Percentiles rank a stretch among this genome's conserved stretches.
These are phyloP conservation scores for Caenorhabditis macrosperma DNA, from an alignment of 2,888 invertebrate genomes.

Conservation along the genomic window DNA sequence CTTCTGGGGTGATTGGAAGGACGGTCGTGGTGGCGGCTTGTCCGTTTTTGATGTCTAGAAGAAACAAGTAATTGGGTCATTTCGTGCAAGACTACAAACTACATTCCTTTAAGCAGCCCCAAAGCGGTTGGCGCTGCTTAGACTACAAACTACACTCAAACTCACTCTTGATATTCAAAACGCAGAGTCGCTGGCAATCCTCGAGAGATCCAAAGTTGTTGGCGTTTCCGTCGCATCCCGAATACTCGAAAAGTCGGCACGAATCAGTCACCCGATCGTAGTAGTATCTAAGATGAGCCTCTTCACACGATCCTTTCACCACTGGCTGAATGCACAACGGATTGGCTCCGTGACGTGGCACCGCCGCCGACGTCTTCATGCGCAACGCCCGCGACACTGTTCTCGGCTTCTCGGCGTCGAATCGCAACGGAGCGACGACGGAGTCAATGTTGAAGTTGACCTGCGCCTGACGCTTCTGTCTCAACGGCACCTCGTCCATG, in stretches of 20 bases:
- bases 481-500: constrained; percentile 65
- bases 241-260: constrained; percentile 79
- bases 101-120: too few species aligned
- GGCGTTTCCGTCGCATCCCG: constrained; percentile 78
- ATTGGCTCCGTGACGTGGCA: constrained; percentile 64
- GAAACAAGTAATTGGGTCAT: too few species aligned
- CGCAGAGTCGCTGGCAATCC: constrained; percentile 76
- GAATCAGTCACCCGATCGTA: constrained; percentile 76
- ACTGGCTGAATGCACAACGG: constrained; percentile 72
- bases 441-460: constrained; percentile 73
- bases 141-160: too few species aligned
- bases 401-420: constrained; percentile 72
- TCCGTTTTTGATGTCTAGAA: constrained; percentile 52
- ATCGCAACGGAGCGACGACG: constrained; percentile 74
- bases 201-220: constrained; percentile 78
- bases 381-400: constrained; percentile 60
- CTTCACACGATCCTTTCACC: constrained; percentile 73
- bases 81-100: too few species aligned
- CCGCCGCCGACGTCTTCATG: constrained; percentile 59
- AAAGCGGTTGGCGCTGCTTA: too few species aligned
- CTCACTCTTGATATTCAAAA: constrained; percentile 58
- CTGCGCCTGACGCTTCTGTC: constrained; percentile 57
- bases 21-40: constrained; percentile 55
- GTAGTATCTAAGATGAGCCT: constrained; percentile 76
- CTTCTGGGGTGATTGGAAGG: constrained; percentile 41